Evolutionary conservation across 2,113 vertebrate species (phyloP), one percentile per base, ranked within the genome.

Genomic region (Opisthocomus hoazin): DNA sequence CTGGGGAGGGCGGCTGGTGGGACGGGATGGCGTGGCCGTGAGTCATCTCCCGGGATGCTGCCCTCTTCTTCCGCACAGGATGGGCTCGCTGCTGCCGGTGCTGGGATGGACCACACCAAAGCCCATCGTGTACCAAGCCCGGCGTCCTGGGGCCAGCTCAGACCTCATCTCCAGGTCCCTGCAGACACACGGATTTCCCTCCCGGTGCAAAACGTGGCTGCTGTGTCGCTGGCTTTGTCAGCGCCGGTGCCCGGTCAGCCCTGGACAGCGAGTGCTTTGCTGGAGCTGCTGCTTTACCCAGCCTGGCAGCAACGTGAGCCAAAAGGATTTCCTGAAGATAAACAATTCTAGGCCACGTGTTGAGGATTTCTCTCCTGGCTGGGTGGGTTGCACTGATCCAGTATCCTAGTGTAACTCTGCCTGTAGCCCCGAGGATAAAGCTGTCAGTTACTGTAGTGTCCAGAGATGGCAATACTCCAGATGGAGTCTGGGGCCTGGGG

Each of bases 311-410:
- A 92, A 16, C 36, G 4, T 6, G 18, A 94, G n/a, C 81, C 93
- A 80, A 8, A 93, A 95, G 84, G 89, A 94, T 92, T 96, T 97
- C 88, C 94, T 89, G 92, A 26, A 71, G 71, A 91, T 93, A 96
- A 89, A 46, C 51, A 83, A 50, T 58, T 41, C 64, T 27, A 27
- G 54, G 64, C 68, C 89, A 16, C 34, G 57, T 41, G 43, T 57
- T 29, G 65, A 92, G 73, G 70, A 36, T 97, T 92, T 91, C 54
- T 94, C 36, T 90, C 90, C 69, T 53, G 43, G 7, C 87, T 92
- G 88, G 51, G 48, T 51, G 66, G 63, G 60, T 91, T 89, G 45
- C 60, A 10, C 16, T 73, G 56, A 18, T 75, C 36, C 26, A 2
- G 19, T 12, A 7, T 84, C 65, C 57, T 68, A 6, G 6, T 48